Base-by-base conservation (phyloP, 1,140 invertebrate genomes). In the Streblospio benedicti region DNA sequence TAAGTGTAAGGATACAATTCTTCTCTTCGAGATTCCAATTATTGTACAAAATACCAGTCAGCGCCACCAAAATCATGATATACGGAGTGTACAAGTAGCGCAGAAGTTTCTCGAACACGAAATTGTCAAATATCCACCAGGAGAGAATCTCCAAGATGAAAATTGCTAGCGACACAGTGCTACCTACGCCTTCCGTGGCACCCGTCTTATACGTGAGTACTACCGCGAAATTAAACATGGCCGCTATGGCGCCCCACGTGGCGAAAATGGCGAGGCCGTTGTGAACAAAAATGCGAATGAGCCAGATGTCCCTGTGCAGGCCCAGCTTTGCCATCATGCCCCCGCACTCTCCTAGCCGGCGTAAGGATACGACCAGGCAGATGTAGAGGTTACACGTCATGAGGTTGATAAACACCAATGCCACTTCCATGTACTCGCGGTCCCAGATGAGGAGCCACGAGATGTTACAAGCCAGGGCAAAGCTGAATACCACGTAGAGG, bases 231-330 rank as follows among this genome's bases (percentile, higher is more conserved):
- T 73, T 76, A 6, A 75, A 50, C 2, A 73, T 54, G 4, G 71
- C 67, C 16, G 73, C 73, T 2, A 76, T 57, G 3, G 68, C 67
- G 2, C 68, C 65, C 72, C 71, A 75, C 2, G 68, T 67, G 0
- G 71, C 75, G 61, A 75, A 76, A 33, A 75, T 65, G 5, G 68
- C 69, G 16, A 76, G 55, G 14, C 73, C 72, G 61, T 76, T 76
- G 53, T 75, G 69, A 16, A 75, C 64, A 20, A 75, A 59, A 16
- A 74, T 51, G 23, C 68, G 51, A 16, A 73, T 66, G 12, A 75
- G 49, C 67, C 66, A 71, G 43, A 57, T 57, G 14, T 57, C 56
- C 27, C 38, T 52, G 14, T 18, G 31, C 16, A 56, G 12, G 30
- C 12, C 3, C 4, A 5, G 4, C 20, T 32, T 6, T 4, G 33